Evolutionary conservation across 2,113 vertebrate species (phyloP).

Genomic region (Gadus chalcogrammus): DNA sequence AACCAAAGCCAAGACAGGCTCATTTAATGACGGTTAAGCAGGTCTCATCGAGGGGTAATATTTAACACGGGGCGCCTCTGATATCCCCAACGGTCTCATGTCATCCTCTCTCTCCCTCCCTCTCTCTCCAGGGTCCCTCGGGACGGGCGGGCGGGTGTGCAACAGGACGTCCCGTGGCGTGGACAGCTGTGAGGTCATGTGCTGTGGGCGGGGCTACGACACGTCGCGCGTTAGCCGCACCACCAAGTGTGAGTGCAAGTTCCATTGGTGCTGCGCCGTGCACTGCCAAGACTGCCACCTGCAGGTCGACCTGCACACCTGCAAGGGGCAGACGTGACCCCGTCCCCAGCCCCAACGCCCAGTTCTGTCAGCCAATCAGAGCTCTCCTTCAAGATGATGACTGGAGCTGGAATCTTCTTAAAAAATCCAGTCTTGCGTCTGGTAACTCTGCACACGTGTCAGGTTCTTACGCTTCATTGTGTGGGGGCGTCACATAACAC

Average conservation of each 20-base stretch:
- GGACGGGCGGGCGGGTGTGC: slow-evolving; percentile 87
- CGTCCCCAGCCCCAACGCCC: background rate
- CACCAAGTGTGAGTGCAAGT: slow-evolving; percentile 93
- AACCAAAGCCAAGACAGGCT: too few relatives aligned
- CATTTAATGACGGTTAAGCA: too few relatives aligned
- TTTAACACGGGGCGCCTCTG: too few relatives aligned
- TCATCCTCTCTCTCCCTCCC: background rate
- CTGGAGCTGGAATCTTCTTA: too few relatives aligned
- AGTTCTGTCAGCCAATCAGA: too few relatives aligned
- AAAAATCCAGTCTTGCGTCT: too few relatives aligned
- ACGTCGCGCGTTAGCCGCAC: slow-evolving; percentile 83
- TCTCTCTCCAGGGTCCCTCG: slow-evolving; percentile 77
- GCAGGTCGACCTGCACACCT: slow-evolving; percentile 88
- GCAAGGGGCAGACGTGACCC: slow-evolving; percentile 82
- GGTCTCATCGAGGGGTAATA: too few relatives aligned
- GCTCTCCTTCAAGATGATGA: too few relatives aligned
- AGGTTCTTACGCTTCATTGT: too few relatives aligned
- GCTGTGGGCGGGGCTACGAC: slow-evolving; percentile 92
- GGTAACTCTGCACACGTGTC: too few relatives aligned
- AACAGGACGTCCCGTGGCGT: slow-evolving; percentile 85
- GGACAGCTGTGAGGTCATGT: slow-evolving; percentile 96
- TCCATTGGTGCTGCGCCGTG: slow-evolving; percentile 95
- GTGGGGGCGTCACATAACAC: too few relatives aligned
- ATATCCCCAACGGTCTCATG: too few relatives aligned
- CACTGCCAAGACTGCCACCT: slow-evolving; percentile 91